Base-by-base conservation (phyloP, 2,113 vertebrate genomes). In the Dipodomys ordii region DNA sequence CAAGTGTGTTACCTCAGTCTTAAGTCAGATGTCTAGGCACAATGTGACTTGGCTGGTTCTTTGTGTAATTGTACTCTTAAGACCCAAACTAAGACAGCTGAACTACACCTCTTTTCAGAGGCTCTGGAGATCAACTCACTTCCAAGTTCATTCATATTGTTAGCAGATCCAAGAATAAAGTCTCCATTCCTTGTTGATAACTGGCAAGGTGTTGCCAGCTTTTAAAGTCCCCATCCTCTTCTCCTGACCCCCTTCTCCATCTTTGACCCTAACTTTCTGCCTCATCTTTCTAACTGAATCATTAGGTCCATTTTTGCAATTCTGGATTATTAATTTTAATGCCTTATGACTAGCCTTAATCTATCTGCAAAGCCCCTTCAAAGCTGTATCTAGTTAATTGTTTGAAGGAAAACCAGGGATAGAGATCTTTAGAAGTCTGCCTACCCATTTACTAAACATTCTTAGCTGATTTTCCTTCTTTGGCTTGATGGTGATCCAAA, bases 391-490 rank as follows among this genome's bases (percentile, higher is more conserved):
- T 64, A 39, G 80, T 28, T 78, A 28, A 71, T 62, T 12, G 35
- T 32, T 25, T 44, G 32, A 53, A 1, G 53, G 71, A 44, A 39
- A n/a, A 72, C 16, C 53, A 32, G 9, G 53, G 64, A 53, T 1
- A 49, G 49, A 49, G 9, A 78, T 6, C 35, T 28, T 49, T 18
- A 35, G 32, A 49, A 32, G 65, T 57, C 46, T 87, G 46, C 46
- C 57, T 6, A 3, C 27, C 30, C 62, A 18, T 69, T 69, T 69
- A n/a, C 20, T 69, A 64, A 68, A 62, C 49, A 18, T 35, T 81
- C 35, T 53, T 23, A 67, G 32, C 30, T 84, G 77, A 39, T 67
- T 89, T 81, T 85, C 89, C 44, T n/a, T 72, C 18, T 95, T 76
- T 39, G 74, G 3, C 11, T 49, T 35, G 73, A 23, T 12, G 4